A percentile compares a stretch with the other conserved stretches of the same genome.
Evolutionary conservation across 2,888 invertebrate species (phyloP).

Genomic region (Litoditis marina): DNA sequence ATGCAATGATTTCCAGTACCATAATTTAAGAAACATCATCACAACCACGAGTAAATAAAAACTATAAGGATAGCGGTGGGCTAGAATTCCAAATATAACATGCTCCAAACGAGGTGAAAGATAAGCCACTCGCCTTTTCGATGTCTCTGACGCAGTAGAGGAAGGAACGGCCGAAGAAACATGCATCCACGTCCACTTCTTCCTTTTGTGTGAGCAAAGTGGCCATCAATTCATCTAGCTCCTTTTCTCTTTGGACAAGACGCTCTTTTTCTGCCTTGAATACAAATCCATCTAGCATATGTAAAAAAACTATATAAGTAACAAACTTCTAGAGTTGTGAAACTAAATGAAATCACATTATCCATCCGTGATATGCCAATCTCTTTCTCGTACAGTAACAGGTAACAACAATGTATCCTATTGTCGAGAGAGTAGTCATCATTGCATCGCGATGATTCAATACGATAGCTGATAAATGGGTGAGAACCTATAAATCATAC

Average conservation of each 20-base stretch:
- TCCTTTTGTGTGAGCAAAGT: background rate
- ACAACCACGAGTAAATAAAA: background rate
- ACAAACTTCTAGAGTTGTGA: too few relatives aligned
- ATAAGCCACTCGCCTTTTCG: conserved; percentile 23
- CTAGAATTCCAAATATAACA: background rate
- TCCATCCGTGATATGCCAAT: too few relatives aligned
- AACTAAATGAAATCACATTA: too few relatives aligned
- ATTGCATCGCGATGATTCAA: too few relatives aligned
- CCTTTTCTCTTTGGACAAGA: conserved; percentile 13
- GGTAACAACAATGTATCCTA: too few relatives aligned
- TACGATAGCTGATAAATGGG: too few relatives aligned
- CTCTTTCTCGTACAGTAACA: too few relatives aligned
- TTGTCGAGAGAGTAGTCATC: too few relatives aligned
- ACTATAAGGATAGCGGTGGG: background rate
- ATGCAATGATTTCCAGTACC: too few relatives aligned
- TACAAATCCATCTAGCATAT: too few relatives aligned
- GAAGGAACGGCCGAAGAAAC: conserved; percentile 31
- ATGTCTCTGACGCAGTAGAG: conserved; percentile 36
- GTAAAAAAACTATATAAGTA: too few relatives aligned
- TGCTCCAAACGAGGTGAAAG: background rate
- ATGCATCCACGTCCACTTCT: conserved; percentile 17
- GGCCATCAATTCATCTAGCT: conserved; percentile 13
- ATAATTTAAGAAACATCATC: background rate
- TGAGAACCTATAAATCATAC: too few relatives aligned
- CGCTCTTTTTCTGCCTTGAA: conserved; percentile 28